Percentiles rank a stretch among this genome's conserved stretches.
phyloP scores from a whole-genome alignment of 2,888 invertebrate genomes.

The Aspidapion aeneum region DNA sequence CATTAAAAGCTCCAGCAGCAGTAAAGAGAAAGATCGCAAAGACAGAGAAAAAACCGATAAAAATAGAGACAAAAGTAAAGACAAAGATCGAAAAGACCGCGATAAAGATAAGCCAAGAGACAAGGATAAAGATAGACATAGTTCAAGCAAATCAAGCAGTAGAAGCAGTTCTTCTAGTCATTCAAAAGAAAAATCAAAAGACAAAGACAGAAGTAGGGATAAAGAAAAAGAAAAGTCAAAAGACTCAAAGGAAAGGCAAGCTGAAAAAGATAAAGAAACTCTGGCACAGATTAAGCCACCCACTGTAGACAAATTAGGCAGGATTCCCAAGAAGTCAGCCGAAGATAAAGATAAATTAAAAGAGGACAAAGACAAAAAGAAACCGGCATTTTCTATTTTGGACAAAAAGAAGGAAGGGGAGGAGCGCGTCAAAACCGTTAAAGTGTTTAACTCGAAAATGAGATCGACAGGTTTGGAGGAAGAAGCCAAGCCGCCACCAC shows the following conservation, averaged over 20 bases:
- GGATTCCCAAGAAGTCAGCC: slow-evolving; percentile 70
- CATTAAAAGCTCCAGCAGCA: slow-evolving; percentile 37
- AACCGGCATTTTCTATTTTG: slow-evolving; percentile 79
- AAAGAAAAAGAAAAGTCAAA: slow-evolving; percentile 44
- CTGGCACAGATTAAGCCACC: slow-evolving; percentile 64
- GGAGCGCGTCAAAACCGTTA: slow-evolving; percentile 82
- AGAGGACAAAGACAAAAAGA: slow-evolving; percentile 51
- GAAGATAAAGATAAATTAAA: slow-evolving; percentile 46
- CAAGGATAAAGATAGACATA: slow-evolving; percentile 32
- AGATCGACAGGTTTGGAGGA: slow-evolving; percentile 88
- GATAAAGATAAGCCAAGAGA: slow-evolving; percentile 43
- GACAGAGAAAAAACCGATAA: slow-evolving; percentile 26
- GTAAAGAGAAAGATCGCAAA: slow-evolving; percentile 43
- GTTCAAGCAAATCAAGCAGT: slow-evolving; percentile 28
- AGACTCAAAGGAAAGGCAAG: slow-evolving; percentile 50
- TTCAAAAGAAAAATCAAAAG: slow-evolving; percentile 34
- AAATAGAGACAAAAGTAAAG: slow-evolving; percentile 8
- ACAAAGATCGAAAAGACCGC: slow-evolving; percentile 18
- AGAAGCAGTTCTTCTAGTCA: slow-evolving; percentile 38
- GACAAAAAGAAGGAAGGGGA: slow-evolving; percentile 67
- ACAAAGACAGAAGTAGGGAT: slow-evolving; percentile 43
- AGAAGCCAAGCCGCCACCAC: slow-evolving; percentile 82
- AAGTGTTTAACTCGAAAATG: slow-evolving; percentile 88
- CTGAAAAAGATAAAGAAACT: slow-evolving; percentile 66
- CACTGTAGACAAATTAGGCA: slow-evolving; percentile 69